phyloP scores from a whole-genome alignment of 2,797 vertebrate genomes.

The Lindbergichthys nudifrons region DNA sequence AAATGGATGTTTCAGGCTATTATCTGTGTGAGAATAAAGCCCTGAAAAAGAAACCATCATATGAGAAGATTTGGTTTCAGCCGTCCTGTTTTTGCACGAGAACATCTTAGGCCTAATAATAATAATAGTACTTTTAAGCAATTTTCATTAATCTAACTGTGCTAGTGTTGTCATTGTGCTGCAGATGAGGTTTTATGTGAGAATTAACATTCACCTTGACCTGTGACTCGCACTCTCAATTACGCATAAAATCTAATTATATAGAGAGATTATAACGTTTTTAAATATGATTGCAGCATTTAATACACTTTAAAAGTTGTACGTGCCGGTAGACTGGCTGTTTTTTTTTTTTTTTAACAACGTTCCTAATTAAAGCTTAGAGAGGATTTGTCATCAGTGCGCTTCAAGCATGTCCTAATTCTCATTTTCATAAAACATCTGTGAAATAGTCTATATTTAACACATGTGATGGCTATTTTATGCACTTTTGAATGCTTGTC shows the following conservation, averaged over 20 bases:
- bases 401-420: constrained; percentile 87
- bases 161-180: constrained; percentile 77
- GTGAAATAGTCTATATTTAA: constrained; percentile 85
- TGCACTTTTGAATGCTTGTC: constrained; percentile 60
- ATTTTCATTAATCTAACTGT: constrained; percentile 81
- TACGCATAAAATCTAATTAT: constrained; percentile 88
- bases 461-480: constrained; percentile 77
- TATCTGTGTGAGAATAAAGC: constrained; percentile 52
- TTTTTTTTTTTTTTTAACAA: constrained; percentile 77
- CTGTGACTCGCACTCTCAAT: constrained; percentile 84
- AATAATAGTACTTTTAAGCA: constrained; percentile 73
- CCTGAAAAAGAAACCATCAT: constrained; percentile 29
- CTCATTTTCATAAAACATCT: constrained; percentile 88
- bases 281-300: constrained; percentile 89
- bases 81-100: constrained; percentile 68
- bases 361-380: constrained; percentile 89
- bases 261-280: constrained; percentile 87
- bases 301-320: constrained; percentile 90
- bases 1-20: constrained; percentile 34
- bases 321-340: constrained; percentile 77
- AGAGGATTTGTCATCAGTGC: constrained; percentile 86
- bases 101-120: constrained; percentile 77
- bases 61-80: constrained; percentile 61
- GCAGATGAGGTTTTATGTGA: constrained; percentile 78
- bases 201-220: constrained; percentile 88